phyloP scores from a whole-genome alignment of 2,113 vertebrate genomes.

The Indicator indicator region DNA sequence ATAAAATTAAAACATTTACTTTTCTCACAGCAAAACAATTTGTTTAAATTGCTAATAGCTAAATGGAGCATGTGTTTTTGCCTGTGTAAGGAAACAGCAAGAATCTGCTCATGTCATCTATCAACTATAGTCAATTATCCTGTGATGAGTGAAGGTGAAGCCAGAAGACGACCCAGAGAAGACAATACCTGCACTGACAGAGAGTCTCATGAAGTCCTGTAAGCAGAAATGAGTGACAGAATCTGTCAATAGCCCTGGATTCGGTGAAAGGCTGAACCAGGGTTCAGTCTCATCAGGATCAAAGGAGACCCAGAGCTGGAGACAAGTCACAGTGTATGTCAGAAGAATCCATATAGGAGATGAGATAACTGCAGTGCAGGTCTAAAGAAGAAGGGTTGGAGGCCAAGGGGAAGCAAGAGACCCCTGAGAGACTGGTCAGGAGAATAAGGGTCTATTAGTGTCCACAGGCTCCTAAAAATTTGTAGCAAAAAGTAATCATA shows the following conservation, averaged over 20 bases:
- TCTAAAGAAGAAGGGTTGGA: neutral
- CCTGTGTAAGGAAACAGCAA: neutral
- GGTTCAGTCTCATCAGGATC: neutral
- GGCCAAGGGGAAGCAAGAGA: rapidly evolving
- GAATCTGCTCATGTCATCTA: neutral
- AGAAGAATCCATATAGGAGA: neutral
- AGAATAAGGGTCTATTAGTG: neutral
- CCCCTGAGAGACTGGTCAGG: rapidly evolving
- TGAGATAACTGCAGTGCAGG: neutral
- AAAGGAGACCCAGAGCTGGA: neutral
- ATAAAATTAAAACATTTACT: neutral
- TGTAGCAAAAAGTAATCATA: neutral
- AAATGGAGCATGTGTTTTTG: neutral
- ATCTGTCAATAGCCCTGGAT: neutral
- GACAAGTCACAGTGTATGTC: rapidly evolving
- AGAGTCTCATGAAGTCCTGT: neutral
- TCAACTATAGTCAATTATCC: neutral
- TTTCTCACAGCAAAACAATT: neutral
- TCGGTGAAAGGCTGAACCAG: rapidly evolving
- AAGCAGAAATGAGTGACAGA: neutral
- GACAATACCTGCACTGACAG: neutral
- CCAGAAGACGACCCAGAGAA: rapidly evolving
- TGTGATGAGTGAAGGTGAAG: neutral
- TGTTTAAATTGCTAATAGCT: neutral
- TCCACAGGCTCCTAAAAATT: neutral